Evolutionary conservation across 2,888 invertebrate genomes (phyloP), one percentile per base, ranked within the genome.

Genomic region (Chironomus riparius): DNA sequence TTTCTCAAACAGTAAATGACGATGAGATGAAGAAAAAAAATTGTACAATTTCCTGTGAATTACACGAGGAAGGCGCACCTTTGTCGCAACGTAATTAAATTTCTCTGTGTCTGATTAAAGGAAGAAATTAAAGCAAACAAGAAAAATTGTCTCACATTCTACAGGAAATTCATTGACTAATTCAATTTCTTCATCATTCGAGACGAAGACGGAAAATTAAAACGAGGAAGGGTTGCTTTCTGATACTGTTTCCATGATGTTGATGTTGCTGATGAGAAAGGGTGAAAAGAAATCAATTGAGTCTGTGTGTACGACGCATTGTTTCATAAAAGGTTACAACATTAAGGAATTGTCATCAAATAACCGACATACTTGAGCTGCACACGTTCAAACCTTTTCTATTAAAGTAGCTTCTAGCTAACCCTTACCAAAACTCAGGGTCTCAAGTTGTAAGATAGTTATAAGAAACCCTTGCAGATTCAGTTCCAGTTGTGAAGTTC

Each of bases 51-150:
- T 56, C 56, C 56, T 56, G 56, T 56, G 56, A 56, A 56, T 56
- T 56, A 56, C 56, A 15, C 7, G 18, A 50, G 50, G 4, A 56
- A 18, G 18, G 56, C 56, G 56, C 56, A 56, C 13, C 24, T 65
- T 24, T 65, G 65, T 65, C 22, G 22, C 65, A 18, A 21, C 21
- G 13, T 65, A 65, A 65, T 65, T 65, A 65, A 65, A 65, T 65
- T 65, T 65, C 65, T 56, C 56, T 56, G 56, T 65, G 24, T 24
- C 65, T 65, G 65, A 65, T 65, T 65, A 65, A 65, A 65, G 65
- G 65, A 21, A 24, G 65, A 65, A 65, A 65, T 24, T 65, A 65
- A 65, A 65, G 65, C 65, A 65, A 65, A 65, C 65, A 65, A 65
- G 24, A 65, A 24, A 62, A 65, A 65, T 21, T 65, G 65, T 65